Evolutionary conservation across 1,140 invertebrate genomes (phyloP).

Genomic region (Heliconius hermathena): DNA sequence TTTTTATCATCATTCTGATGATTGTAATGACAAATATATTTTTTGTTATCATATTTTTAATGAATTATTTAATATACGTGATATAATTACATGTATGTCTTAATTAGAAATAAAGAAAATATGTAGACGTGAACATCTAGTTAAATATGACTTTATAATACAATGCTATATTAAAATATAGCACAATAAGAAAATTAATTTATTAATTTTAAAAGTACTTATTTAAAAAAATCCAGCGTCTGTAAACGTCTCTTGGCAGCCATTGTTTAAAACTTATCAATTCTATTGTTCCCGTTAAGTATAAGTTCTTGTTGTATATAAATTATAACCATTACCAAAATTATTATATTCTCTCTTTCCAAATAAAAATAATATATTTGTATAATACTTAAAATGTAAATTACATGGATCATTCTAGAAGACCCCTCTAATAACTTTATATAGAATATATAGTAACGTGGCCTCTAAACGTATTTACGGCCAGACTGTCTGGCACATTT

Average conservation of each 20-base stretch:
- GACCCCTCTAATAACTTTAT: neutral
- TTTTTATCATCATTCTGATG: no score
- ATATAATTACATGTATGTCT: no score
- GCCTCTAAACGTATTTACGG: conserved; percentile 5
- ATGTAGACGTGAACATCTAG: no score
- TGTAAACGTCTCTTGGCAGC: neutral
- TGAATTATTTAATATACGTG: no score
- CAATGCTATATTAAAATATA: no score
- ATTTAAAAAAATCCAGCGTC: neutral
- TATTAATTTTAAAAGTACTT: no score
- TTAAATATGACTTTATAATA: no score
- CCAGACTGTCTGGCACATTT: conserved; percentile 8
- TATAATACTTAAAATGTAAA: neutral
- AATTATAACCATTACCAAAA: conserved; percentile 1
- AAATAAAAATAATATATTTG: neutral
- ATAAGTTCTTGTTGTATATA: neutral
- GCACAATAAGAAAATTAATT: no score
- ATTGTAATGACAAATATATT: no score
- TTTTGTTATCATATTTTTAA: no score
- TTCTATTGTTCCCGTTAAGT: conserved; percentile 6
- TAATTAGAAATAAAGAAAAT: no score
- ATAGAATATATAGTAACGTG: neutral
- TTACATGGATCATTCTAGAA: neutral
- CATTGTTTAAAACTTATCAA: conserved; percentile 1
- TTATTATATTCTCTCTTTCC: neutral